Evolutionary conservation across 2,113 vertebrate species (phyloP).

Genomic region (Cnemophilus loriae): DNA sequence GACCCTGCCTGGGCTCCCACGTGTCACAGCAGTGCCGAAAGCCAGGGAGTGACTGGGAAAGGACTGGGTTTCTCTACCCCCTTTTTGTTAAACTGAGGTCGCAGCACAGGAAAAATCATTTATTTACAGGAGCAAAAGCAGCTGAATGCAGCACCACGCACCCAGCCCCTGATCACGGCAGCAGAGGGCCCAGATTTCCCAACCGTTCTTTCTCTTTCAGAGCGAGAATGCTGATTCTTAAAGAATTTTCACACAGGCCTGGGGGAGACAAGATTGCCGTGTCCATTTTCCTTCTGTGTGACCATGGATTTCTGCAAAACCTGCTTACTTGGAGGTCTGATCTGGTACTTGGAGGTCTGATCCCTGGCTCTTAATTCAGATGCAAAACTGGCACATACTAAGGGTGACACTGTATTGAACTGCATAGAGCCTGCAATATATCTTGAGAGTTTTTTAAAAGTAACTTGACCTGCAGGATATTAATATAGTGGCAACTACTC

Average conservation of each 20-base stretch:
- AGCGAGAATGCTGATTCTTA: background rate
- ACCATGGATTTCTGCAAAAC: background rate
- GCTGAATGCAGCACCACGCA: background rate
- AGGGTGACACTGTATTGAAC: conserved; percentile 30
- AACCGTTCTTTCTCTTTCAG: background rate
- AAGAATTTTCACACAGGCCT: background rate
- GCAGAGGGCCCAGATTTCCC: background rate
- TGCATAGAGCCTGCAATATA: conserved; percentile 50
- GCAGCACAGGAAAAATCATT: background rate
- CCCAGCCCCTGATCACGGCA: fast-evolving
- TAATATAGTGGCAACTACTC: conserved; percentile 64
- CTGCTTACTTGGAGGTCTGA: conserved; percentile 28
- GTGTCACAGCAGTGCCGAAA: background rate
- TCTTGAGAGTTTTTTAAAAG: background rate
- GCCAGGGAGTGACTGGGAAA: background rate
- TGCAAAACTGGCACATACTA: background rate
- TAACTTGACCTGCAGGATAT: conserved; percentile 68
- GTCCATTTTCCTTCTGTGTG: background rate
- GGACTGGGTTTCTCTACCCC: background rate
- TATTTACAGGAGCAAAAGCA: background rate
- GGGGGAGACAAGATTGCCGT: background rate
- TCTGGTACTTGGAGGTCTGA: conserved; percentile 32
- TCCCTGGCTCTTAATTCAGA: background rate
- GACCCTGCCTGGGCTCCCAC: background rate
- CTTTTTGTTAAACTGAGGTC: background rate